These are phyloP conservation scores for Andrena hattorfiana DNA, from an alignment of 2,888 invertebrate genomes.

Conservation along the genomic window DNA sequence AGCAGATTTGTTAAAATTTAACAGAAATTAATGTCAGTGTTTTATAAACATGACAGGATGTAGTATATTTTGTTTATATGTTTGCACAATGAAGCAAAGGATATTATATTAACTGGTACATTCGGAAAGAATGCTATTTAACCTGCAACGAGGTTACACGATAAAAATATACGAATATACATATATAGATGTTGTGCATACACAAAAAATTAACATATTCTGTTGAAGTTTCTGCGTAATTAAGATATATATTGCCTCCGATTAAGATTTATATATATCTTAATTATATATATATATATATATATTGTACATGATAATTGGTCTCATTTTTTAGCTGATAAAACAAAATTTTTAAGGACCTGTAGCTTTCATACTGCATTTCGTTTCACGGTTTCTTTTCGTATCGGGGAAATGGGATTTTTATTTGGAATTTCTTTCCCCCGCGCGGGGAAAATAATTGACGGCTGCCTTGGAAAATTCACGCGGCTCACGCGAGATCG, in stretches of 20 bases:
- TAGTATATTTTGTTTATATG: constrained; percentile 83
- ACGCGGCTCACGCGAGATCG: constrained; percentile 2
- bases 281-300: constrained; percentile 36
- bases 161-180: constrained; percentile 71
- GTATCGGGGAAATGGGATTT: constrained; percentile 39
- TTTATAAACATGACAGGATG: constrained; percentile 84
- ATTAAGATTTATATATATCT: constrained; percentile 36
- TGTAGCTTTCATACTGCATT: constrained; percentile 45
- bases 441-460: no score
- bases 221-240: constrained; percentile 77
- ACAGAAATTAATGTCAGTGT: constrained; percentile 84
- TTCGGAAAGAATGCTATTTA: constrained; percentile 81
- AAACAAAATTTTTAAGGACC: constrained; percentile 36
- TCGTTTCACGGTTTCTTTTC: constrained; percentile 46
- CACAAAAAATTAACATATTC: constrained; percentile 77
- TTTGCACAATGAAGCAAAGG: constrained; percentile 80
- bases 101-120: constrained; percentile 77
- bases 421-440: not conserved
- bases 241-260: constrained; percentile 63
- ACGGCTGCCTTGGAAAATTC: not conserved
- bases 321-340: constrained; percentile 36
- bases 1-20: constrained; percentile 84
- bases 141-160: constrained; percentile 77
- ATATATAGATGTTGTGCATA: constrained; percentile 77
- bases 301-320: constrained; percentile 26